These are phyloP conservation scores for Orius insidiosus DNA, from an alignment of 1,140 invertebrate species.

Conservation along the genomic window DNA sequence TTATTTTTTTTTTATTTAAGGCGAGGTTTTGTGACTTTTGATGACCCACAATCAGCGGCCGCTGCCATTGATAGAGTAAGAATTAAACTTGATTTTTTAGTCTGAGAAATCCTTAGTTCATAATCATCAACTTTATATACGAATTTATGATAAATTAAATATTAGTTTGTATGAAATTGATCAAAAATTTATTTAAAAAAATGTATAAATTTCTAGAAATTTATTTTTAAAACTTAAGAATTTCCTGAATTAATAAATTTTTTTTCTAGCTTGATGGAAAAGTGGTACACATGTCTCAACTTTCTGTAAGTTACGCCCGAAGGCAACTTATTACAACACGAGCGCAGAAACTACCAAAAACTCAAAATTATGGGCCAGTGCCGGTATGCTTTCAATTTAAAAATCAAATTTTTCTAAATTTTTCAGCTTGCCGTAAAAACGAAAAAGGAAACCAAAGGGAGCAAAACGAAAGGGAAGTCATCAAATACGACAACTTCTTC, in stretches of 20 bases:
- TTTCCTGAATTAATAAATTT: no score
- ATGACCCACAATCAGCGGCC: conserved; percentile 69
- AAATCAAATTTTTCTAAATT: background rate
- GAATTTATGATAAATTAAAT: no score
- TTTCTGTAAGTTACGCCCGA: conserved; percentile 28
- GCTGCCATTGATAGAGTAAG: conserved; percentile 63
- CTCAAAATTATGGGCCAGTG: conserved; percentile 5
- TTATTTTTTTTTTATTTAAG: conserved; percentile 31
- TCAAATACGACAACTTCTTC: conserved; percentile 8
- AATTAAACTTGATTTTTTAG: conserved; percentile 5
- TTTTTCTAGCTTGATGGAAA: conserved; percentile 35
- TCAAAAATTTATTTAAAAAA: no score
- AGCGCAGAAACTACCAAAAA: conserved; percentile 4
- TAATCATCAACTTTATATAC: no score
- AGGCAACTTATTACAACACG: conserved; percentile 20
- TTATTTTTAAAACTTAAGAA: no score
- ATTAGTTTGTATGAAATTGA: no score
- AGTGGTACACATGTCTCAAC: conserved; percentile 21
- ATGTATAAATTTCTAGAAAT: no score
- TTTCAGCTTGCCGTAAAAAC: conserved; percentile 1
- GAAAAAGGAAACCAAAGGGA: conserved; percentile 2
- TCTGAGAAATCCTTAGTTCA: background rate
- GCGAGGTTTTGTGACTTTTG: conserved; percentile 85
- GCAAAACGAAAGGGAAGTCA: conserved; percentile 1
- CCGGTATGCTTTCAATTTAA: background rate